Conservation (phyloP, 2,113 vertebrate species). For the Protobothrops flavoviridis region DNA sequence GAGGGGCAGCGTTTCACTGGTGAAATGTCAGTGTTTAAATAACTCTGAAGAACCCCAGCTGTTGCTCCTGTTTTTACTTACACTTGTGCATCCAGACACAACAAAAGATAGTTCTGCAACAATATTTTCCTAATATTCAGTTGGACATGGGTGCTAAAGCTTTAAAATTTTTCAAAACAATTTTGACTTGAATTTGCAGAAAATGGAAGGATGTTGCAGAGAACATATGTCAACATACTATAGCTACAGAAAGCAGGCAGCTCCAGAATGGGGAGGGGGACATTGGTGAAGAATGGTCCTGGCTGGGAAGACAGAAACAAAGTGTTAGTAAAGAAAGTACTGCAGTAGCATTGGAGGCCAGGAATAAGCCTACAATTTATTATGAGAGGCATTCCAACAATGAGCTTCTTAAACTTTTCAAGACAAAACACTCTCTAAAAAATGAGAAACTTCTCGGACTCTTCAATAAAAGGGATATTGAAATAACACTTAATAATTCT, state of each 20-base stretch:
- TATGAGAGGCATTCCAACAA: background rate
- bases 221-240: background rate
- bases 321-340: background rate
- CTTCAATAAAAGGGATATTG: background rate
- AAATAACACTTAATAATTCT: background rate
- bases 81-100: slow-evolving; percentile 19
- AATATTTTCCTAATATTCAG: background rate
- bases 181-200: background rate
- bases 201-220: background rate
- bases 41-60: slow-evolving; percentile 30
- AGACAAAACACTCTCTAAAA: background rate
- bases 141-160: background rate
- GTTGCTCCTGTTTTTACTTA: slow-evolving; percentile 25
- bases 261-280: background rate
- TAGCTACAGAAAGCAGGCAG: background rate
- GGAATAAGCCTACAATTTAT: background rate
- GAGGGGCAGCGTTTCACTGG: slow-evolving; percentile 7
- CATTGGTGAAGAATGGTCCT: background rate
- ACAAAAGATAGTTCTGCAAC: slow-evolving; percentile 5
- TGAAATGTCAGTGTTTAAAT: slow-evolving; percentile 24
- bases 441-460: background rate
- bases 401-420: background rate
- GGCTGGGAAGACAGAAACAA: background rate
- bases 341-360: background rate
- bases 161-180: background rate